Evolutionary conservation across 1,140 invertebrate species (phyloP), one percentile per base, ranked within the genome.

Genomic region (Eufriesea mexicana): DNA sequence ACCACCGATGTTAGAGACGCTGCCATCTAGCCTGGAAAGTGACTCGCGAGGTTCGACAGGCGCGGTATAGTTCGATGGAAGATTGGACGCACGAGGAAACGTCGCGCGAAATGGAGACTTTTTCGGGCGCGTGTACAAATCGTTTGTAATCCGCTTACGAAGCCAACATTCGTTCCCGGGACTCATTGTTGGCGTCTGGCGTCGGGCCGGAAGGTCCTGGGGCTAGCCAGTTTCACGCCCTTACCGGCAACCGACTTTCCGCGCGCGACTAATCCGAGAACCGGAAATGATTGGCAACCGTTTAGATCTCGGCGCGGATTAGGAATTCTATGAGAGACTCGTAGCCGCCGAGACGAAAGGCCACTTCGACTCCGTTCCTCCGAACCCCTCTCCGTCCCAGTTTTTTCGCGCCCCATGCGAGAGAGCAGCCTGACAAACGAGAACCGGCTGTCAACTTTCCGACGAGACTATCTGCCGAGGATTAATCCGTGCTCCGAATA

Each of bases 271-370:
- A 94, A 94, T 94, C 94, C 92, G 91, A 94, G 88, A 94, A 94
- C 94, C 93, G 93, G 94, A 94, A 94, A 94, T 94, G 93, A 94
- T 94, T 94, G 94, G 93, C 94, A 94, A 94, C 93, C 94, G 94
- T 94, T 94, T 94, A 94, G 93, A 94, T 92, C 86, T 89, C 84
- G 77, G 67, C 87, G 86, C 74, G 93, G 93, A 94, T 93, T 94
- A 89, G 79, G 75, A 72, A 71, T 74, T 85, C 83, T 85, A 83
- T 83, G 75, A 78, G 73, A 73, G 25, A 47, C 28, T 75, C 61
- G 59, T 71, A 79, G 72, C 49, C 71, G 74, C 59, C 78, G 87
- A 87, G 80, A 75, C 86, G 80, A 89, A 88, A 83, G 80, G 62
- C 54, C 59, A 64, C 72, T 82, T 42, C 20, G 23, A 59, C 59